phyloP scores from a whole-genome alignment of 1,140 invertebrate species.

The Lepidurus couesii region DNA sequence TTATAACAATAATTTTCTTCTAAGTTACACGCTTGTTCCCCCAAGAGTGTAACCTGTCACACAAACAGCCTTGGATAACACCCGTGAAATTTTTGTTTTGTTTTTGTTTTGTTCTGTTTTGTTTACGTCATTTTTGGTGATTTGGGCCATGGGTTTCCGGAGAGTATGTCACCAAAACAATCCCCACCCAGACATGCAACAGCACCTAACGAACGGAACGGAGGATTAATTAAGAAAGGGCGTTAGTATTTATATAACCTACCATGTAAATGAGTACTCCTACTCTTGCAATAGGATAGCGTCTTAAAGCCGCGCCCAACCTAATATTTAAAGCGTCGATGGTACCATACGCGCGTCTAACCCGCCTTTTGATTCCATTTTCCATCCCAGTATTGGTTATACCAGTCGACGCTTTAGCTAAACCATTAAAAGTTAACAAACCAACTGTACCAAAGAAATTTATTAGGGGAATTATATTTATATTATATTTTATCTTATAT shows the following conservation, averaged over 20 bases:
- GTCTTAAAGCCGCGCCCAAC: conserved; percentile 68
- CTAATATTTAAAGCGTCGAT: conserved; percentile 70
- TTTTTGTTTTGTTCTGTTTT: neutral
- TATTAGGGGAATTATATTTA: neutral
- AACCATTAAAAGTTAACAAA: conserved; percentile 35
- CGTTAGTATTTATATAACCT: conserved; percentile 37
- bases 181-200: conserved; percentile 63
- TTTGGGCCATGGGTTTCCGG: conserved; percentile 54
- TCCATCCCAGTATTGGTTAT: conserved; percentile 66
- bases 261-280: conserved; percentile 71
- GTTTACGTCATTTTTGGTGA: neutral
- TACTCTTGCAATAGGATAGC: conserved; percentile 72
- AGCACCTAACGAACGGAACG: conserved; percentile 49
- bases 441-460: neutral
- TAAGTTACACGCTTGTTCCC: neutral
- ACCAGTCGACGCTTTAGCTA: conserved; percentile 53
- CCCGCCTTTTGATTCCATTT: conserved; percentile 64
- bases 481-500: neutral
- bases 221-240: conserved; percentile 40
- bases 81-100: neutral
- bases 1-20: neutral
- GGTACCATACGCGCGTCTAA: conserved; percentile 71
- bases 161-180: conserved; percentile 62
- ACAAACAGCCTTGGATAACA: neutral
- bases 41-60: neutral